A percentile compares a stretch with the other conserved stretches of the same genome.
Conservation (phyloP, 2,888 invertebrate species). For the Dione juno region DNA sequence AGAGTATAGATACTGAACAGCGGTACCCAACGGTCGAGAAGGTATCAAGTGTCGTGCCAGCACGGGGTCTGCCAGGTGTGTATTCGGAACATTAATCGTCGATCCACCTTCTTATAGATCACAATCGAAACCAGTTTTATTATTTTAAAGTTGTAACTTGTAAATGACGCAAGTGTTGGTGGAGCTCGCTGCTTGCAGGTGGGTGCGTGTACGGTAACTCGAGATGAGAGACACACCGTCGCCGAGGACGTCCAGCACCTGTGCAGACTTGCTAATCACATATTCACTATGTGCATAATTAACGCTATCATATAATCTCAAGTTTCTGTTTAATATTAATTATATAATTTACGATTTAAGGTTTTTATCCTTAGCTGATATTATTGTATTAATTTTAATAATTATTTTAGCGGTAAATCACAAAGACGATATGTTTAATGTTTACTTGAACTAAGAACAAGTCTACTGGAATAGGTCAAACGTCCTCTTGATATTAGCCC, state of each 20-base stretch:
- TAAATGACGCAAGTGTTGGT: conserved; percentile 81
- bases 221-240: conserved; percentile 55
- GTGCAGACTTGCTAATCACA: conserved; percentile 38
- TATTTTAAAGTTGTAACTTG: conserved; percentile 78
- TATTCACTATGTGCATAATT: conserved; percentile 43
- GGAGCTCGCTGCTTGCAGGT: conserved; percentile 71
- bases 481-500: conserved; percentile 47
- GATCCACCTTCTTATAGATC: conserved; percentile 78
- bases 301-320: conserved; percentile 35
- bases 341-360: conserved; percentile 38
- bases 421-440: conserved; percentile 12
- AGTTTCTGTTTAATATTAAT: conserved; percentile 37
- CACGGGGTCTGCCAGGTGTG: conserved; percentile 77
- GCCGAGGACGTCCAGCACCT: conserved; percentile 50
- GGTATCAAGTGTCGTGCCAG: conserved; percentile 63
- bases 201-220: conserved; percentile 69
- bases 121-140: conserved; percentile 82
- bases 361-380: conserved; percentile 28
- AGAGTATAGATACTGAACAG: conserved; percentile 45
- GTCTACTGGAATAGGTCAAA: conserved; percentile 47
- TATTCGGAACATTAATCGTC: conserved; percentile 73
- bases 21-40: conserved; percentile 37
- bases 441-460: conserved; percentile 38
- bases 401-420: conserved; percentile 23
- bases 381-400: conserved; percentile 24